Conservation (phyloP, 2,797 vertebrate genomes). For the Sternarchorhynchus goeldii region DNA sequence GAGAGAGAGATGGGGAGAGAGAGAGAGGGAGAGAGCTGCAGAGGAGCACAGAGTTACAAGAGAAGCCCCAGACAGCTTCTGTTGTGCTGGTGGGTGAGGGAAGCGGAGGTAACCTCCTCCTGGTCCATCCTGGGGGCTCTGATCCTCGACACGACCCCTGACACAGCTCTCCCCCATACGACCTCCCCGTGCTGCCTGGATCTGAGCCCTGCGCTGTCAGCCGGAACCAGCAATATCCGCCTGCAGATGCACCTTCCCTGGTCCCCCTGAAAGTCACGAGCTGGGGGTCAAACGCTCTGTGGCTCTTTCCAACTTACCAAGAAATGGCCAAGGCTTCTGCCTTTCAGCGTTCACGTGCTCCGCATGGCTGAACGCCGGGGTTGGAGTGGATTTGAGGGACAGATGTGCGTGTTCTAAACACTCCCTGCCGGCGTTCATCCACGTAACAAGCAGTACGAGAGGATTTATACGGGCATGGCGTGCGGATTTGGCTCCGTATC, state of each 20-base stretch:
- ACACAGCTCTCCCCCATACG: no score
- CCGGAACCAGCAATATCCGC: background rate
- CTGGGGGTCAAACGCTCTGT: background rate
- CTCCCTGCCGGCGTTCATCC: background rate
- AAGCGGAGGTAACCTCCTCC: background rate
- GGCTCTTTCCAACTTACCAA: background rate
- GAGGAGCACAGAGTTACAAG: background rate
- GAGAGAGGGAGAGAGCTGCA: background rate
- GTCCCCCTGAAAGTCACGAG: background rate
- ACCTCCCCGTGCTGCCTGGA: background rate
- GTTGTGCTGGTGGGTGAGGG: conserved; percentile 1
- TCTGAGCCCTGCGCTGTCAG: background rate
- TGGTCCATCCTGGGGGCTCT: conserved; percentile 6
- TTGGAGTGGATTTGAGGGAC: background rate
- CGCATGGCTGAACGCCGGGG: no score
- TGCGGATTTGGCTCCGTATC: conserved; percentile 47
- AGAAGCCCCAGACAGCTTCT: background rate
- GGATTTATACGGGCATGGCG: background rate
- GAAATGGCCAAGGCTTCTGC: background rate
- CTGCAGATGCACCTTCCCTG: no score
- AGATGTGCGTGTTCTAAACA: background rate
- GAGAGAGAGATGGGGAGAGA: background rate
- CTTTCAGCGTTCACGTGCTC: background rate
- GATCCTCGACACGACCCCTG: background rate
- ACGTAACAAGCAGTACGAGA: conserved; percentile 12